phyloP scores from a whole-genome alignment of 2,888 invertebrate genomes.

The Zele albiditarsus region DNA sequence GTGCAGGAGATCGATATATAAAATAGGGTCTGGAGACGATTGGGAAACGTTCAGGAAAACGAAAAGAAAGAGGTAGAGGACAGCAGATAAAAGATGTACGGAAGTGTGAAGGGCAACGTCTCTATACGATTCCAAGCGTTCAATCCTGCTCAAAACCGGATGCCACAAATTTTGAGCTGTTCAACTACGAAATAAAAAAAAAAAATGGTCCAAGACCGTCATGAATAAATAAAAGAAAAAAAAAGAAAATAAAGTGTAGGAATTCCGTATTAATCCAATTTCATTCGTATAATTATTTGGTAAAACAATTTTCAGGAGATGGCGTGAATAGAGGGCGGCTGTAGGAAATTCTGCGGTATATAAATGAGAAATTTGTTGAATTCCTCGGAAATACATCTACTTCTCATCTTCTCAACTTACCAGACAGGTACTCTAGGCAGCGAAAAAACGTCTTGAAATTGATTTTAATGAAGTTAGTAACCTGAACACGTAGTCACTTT shows the following conservation, averaged over 20 bases:
- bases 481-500: conserved; percentile 63
- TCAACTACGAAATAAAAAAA: not conserved
- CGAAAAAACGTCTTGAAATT: conserved; percentile 54
- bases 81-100: not conserved
- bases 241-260: not conserved
- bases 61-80: not conserved
- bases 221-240: not conserved
- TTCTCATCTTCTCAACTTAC: conserved; percentile 17
- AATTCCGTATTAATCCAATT: conserved; percentile 21
- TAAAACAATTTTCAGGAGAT: not conserved
- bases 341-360: not conserved
- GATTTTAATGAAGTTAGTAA: conserved; percentile 70
- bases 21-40: not conserved
- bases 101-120: not conserved
- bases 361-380: conserved; percentile 59
- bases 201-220: not conserved
- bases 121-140: not conserved
- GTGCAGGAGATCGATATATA: not conserved
- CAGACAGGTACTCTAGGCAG: not conserved
- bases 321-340: not conserved
- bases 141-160: not conserved
- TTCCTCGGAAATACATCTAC: conserved; percentile 58
- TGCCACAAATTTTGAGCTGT: not conserved
- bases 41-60: not conserved
- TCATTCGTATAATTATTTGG: not conserved